Base-by-base conservation (phyloP, 53 echinoderm and acorn worm species). In the Antedon mediterranea region DNA sequence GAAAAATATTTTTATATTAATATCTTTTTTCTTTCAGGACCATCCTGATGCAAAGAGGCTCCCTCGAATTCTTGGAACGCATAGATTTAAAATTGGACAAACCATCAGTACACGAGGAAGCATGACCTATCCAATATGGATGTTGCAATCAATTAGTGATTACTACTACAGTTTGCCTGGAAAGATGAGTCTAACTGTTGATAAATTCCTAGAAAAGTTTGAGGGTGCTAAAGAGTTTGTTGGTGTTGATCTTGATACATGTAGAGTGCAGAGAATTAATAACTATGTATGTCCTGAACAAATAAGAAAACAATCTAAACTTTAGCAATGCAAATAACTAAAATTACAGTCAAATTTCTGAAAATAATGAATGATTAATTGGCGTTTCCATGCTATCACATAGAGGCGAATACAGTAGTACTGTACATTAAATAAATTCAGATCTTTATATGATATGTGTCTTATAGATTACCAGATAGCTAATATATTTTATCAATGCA, bases 221-320 rank as follows among this genome's bases (percentile, higher is more conserved):
- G 29, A 34, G 32, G 76, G 76, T 33, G 76, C 76, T 34, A 33
- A 76, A 76, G 76, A 76, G 34, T 33, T 76, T 31, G 76, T 76
- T 0, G 29, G 34, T 26, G 34, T 34, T 5, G 76, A 76, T 28
- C 76, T 76, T 34, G 29, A 23, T 18, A 23, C 32, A 4, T 76
- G 76, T 33, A 76, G 76, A 33, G 76, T 76, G 4, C 34, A 76
- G 28, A 76, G 76, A 26, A 33, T 32, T 23, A 76, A 76, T 33
- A 57, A 57, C 23, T 57, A 57, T 23, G 9, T 57, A 57, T 57
- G 57, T 23, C 15, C 57, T 57, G 57, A 57, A 57, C 57, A 57
- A 57, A 18, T 57, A 11, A 57, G 23, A 23, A 18, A 57, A 37
- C 4, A 6, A 23, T 57, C 57, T 18, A 57, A 57, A 57, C 57